phyloP scores from a whole-genome alignment of 2,797 vertebrate species.

The Poeciliopsis turneri region DNA sequence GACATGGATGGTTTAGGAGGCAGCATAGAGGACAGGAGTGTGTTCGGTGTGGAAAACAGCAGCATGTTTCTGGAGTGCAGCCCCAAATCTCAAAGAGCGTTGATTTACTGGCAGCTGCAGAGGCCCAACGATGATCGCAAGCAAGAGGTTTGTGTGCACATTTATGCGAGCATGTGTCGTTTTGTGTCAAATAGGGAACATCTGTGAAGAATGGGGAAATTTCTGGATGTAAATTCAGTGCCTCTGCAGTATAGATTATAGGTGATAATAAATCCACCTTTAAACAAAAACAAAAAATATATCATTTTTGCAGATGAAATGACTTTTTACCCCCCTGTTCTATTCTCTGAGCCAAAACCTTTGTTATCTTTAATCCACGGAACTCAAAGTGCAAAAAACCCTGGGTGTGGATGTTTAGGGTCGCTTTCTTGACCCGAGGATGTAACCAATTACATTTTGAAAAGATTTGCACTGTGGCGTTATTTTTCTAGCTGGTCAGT shows the following conservation, averaged over 20 bases:
- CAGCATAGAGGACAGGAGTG: slow-evolving; percentile 89
- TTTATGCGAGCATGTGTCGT: background rate
- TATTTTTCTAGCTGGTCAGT: slow-evolving; percentile 35
- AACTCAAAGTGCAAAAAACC: slow-evolving; percentile 11
- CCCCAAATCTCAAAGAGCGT: slow-evolving; percentile 93
- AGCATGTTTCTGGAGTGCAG: slow-evolving; percentile 99
- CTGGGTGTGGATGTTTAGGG: slow-evolving; percentile 44
- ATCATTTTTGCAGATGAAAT: slow-evolving; percentile 29
- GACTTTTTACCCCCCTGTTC: slow-evolving; percentile 18
- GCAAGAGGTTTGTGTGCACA: slow-evolving; percentile 84
- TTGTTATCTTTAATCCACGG: slow-evolving; percentile 31
- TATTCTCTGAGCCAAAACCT: slow-evolving; percentile 30
- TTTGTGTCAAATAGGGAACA: background rate
- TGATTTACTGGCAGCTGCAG: slow-evolving; percentile 96
- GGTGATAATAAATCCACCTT: background rate
- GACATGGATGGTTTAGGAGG: slow-evolving; percentile 79
- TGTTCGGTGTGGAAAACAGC: slow-evolving; percentile 98
- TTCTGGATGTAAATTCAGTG: background rate
- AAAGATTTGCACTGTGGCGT: slow-evolving; percentile 9
- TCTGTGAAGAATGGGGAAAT: background rate
- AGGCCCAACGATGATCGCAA: slow-evolving; percentile 90
- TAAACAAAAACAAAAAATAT: no score
- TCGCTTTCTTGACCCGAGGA: slow-evolving; percentile 36
- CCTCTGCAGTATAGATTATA: background rate
- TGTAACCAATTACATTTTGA: slow-evolving; percentile 18